These are phyloP conservation scores for Aethina tumida DNA, from an alignment of 1,140 invertebrate genomes.

Conservation along the genomic window DNA sequence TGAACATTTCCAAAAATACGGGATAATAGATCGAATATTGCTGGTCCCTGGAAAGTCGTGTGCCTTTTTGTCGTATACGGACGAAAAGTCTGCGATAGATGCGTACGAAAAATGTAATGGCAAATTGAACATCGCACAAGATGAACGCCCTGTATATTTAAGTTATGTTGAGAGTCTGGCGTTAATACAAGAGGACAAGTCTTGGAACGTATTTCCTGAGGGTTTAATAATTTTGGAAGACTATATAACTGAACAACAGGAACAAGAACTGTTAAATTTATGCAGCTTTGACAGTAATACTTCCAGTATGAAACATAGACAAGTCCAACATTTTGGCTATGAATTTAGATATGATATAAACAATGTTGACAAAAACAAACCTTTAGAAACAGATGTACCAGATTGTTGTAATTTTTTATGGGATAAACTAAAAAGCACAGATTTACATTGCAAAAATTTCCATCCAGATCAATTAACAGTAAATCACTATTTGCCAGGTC, in stretches of 20 bases:
- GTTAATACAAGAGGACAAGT: constrained; percentile 25
- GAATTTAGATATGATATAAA: constrained; percentile 88
- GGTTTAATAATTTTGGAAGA: constrained; percentile 65
- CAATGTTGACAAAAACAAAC: constrained; percentile 66
- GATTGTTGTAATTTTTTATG: constrained; percentile 56
- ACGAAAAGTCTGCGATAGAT: constrained; percentile 37
- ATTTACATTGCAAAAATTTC: constrained; percentile 35
- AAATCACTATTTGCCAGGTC: constrained; percentile 84
- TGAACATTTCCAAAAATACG: constrained; percentile 40
- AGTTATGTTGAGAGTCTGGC: constrained; percentile 47
- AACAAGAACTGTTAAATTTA: constrained; percentile 49
- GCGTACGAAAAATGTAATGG: constrained; percentile 47
- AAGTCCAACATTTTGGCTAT: constrained; percentile 89
- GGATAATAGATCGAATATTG: constrained; percentile 43
- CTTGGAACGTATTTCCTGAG: constrained; percentile 41
- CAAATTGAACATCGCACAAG: constrained; percentile 39
- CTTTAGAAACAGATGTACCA: constrained; percentile 61
- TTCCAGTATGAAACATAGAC: constrained; percentile 66
- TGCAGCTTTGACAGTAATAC: constrained; percentile 46
- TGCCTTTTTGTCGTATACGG: constrained; percentile 54
- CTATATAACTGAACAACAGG: constrained; percentile 66
- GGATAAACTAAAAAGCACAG: constrained; percentile 44
- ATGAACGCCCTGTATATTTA: constrained; percentile 51
- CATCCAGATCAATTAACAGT: constrained; percentile 86
- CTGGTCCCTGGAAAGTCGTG: constrained; percentile 67